A percentile compares a stretch with the other conserved stretches of the same genome.
phyloP scores from a whole-genome alignment of 1,140 invertebrate genomes.

The Ostrea edulis region DNA sequence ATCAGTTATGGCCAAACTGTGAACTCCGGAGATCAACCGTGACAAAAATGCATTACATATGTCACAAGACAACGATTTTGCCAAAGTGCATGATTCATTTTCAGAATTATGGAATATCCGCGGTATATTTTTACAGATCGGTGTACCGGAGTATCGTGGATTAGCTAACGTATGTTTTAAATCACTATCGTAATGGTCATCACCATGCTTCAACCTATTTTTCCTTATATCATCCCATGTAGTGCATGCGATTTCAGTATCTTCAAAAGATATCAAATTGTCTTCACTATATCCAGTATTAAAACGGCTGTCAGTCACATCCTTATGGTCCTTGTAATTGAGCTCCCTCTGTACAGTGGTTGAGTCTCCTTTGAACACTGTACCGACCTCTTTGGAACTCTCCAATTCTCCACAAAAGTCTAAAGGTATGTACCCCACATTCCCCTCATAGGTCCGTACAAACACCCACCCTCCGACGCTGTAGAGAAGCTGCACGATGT shows the following conservation, averaged over 20 bases:
- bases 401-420: constrained; percentile 44
- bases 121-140: not conserved
- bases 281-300: not conserved
- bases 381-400: constrained; percentile 44
- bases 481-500: constrained; percentile 52
- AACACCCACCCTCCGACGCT: constrained; percentile 53
- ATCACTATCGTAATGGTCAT: not conserved
- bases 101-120: constrained; percentile 8
- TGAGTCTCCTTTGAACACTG: constrained; percentile 25
- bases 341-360: not conserved
- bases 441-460: constrained; percentile 48
- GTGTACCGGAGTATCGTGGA: not conserved
- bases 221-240: not conserved
- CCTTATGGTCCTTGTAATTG: not conserved
- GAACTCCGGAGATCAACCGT: constrained; percentile 41
- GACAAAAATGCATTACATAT: constrained; percentile 48
- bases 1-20: constrained; percentile 48
- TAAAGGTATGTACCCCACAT: constrained; percentile 52
- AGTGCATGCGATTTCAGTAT: not conserved
- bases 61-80: constrained; percentile 42
- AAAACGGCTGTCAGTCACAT: not conserved
- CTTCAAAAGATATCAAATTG: not conserved
- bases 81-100: not conserved
- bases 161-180: not conserved
- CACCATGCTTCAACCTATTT: not conserved